Evolutionary conservation across 2,113 vertebrate genomes (phyloP), one percentile per base, ranked within the genome.

Genomic region (Percopsis transmontana): DNA sequence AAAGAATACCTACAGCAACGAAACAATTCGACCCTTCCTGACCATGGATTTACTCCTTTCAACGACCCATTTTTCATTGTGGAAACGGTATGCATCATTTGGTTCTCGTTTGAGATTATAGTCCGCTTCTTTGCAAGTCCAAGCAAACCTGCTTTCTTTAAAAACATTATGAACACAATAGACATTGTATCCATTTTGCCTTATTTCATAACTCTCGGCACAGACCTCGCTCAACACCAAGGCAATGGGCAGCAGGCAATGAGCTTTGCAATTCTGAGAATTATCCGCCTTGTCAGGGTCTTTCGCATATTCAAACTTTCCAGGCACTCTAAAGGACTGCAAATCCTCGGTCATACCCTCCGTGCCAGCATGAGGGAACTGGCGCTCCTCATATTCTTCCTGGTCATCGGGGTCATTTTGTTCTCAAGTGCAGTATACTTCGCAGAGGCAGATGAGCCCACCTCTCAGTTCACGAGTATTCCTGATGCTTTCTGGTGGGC

Each of bases 401-500:
- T 99, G 60, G 96, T 99, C 80, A 99, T 99, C 0, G 97, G 97
- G 20, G 97, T 99, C 41, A 97, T 99, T 88, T 91, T 99, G 47
- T 99, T 99, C 92, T 99, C 97, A 87, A 99, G 97, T 71, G 97
- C 97, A 2, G 97, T 99, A 82, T 99, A 97, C 88, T 99, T 99
- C 0, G 97, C 97, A 0, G 97, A 99, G 86, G 97, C 95, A 0
- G 97, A 99, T 66, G 97, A 99, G 65, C 95, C 96, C 68, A 89
- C 91, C 4, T 96, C 97, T 2, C 96, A 99, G 89, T 99, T 99
- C 90, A 95, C 95, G 53, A 99, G 97, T 93, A 99, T 99, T 91
- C 97, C 97, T 0, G 97, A 98, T 87, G 97, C 97, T 0, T 99
- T 99, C 73, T 99, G 97, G 97, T 99, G 97, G 97, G 97, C 97